These are phyloP conservation scores for Ephydatia muelleri DNA, from an alignment of 37 sponge, comb jelly and placozoan genomes.

Conservation along the genomic window DNA sequence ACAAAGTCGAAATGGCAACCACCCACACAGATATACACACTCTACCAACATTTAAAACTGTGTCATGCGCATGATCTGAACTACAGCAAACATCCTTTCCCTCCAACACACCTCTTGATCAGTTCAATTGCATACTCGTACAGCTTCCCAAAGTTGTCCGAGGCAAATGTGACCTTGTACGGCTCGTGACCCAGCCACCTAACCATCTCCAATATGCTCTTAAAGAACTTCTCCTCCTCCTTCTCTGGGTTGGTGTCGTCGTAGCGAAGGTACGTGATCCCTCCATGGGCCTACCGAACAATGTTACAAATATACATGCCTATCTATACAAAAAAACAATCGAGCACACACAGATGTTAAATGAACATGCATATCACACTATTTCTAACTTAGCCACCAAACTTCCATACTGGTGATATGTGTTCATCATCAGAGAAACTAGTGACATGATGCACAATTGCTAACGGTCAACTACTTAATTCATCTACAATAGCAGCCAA, in stretches of 20 bases:
- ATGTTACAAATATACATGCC: too few relatives aligned
- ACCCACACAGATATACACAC: too few relatives aligned
- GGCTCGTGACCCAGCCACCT: constrained; percentile 93
- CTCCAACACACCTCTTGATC: constrained; percentile 67
- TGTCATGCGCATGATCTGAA: background rate
- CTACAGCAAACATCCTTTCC: background rate
- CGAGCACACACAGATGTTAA: too few relatives aligned
- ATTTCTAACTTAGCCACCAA: too few relatives aligned
- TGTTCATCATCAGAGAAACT: too few relatives aligned
- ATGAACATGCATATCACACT: too few relatives aligned
- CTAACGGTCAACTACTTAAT: too few relatives aligned
- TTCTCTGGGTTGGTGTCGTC: constrained; percentile 99
- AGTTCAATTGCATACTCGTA: constrained; percentile 91
- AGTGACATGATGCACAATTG: too few relatives aligned
- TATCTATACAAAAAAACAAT: too few relatives aligned
- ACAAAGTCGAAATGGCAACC: too few relatives aligned
- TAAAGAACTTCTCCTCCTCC: constrained; percentile 95
- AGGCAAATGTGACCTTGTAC: constrained; percentile 87
- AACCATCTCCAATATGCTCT: constrained; percentile 94
- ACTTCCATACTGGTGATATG: too few relatives aligned
- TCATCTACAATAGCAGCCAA: too few relatives aligned
- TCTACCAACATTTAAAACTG: background rate
- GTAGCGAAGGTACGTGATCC: constrained; percentile 88
- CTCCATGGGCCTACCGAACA: constrained; percentile 74
- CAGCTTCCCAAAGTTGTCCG: constrained; percentile 91